Base-by-base conservation (phyloP, 2,113 vertebrate genomes). In the Cepphus grylle region DNA sequence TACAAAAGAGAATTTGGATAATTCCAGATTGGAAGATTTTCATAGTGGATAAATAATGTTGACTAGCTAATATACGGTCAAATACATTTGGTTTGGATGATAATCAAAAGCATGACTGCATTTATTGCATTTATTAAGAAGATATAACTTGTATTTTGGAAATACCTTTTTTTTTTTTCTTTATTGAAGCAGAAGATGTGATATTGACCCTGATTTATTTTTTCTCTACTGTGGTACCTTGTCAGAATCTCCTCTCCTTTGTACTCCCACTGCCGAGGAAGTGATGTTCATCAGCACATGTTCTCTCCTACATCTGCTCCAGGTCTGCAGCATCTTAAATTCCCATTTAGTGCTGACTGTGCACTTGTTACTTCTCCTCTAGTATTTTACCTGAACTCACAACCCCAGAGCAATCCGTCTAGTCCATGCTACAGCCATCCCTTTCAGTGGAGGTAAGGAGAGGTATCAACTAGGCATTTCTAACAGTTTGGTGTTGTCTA, bases 361-460 rank as follows among this genome's bases (percentile, higher is more conserved):
- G 95, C 98, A 97, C 88, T 98, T 97, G 96, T 98, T 70, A 98
- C 99, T 97, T 98, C 99, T 95, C 98, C 98, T 97, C 98, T 99
- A 97, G 97, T 97, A 80, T 98, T 98, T 98, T 98, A 98, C 96
- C 92, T 98, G 97, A 98, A 94, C 95, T 97, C 98, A 89, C 95
- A 97, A 80, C 94, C 98, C 90, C 98, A 98, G 78, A 98, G 98
- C 97, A 98, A 97, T 88, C 98, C 98, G 20, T 96, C 98, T 97
- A 98, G 98, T 81, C 98, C 98, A 3, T 98, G 98, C 95, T 97
- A 97, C 96, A 98, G 97, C 96, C 98, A 97, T 97, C 98, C 98
- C 89, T 98, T 99, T 92, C 98, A 98, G 92, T 99, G 99, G 99
- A 99, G 99, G 99, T 99, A 99, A 99, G 99, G 82, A 97, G 72